These are phyloP conservation scores for Colaptes auratus DNA, from an alignment of 2,113 vertebrate species.

Conservation along the genomic window DNA sequence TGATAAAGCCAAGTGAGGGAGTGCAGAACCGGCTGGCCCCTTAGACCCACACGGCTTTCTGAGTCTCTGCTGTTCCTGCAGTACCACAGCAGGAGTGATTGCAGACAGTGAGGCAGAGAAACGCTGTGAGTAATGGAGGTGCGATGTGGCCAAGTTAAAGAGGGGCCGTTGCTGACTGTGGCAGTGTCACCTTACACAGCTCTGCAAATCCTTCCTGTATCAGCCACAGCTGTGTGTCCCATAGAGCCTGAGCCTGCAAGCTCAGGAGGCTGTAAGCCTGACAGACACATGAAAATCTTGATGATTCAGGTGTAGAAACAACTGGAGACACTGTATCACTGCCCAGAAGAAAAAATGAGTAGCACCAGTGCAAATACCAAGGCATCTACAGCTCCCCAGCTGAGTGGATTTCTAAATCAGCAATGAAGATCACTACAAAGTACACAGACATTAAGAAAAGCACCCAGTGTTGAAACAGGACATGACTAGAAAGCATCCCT, in stretches of 20 bases:
- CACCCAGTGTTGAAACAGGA: neutral
- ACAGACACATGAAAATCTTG: slow-evolving; percentile 30
- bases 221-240: neutral
- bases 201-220: slow-evolving; percentile 36
- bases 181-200: slow-evolving; percentile 32
- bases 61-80: neutral
- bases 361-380: neutral
- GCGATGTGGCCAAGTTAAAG: neutral
- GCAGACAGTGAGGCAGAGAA: neutral
- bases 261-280: neutral
- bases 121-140: neutral
- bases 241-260: neutral
- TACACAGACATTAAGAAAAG: neutral
- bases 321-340: slow-evolving; percentile 11
- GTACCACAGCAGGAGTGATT: neutral
- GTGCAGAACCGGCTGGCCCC: slow-evolving; percentile 44
- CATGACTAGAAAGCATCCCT: neutral
- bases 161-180: neutral
- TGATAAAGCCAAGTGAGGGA: slow-evolving; percentile 65
- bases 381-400: rapidly evolving
- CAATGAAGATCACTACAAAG: neutral
- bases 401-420: neutral
- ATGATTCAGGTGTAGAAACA: slow-evolving; percentile 43
- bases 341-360: neutral
- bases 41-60: slow-evolving; percentile 23